A percentile compares a stretch with the other conserved stretches of the same genome.
These are phyloP conservation scores for Phylloscopus whistleri DNA, from an alignment of 2,113 vertebrate genomes.

Conservation along the genomic window DNA sequence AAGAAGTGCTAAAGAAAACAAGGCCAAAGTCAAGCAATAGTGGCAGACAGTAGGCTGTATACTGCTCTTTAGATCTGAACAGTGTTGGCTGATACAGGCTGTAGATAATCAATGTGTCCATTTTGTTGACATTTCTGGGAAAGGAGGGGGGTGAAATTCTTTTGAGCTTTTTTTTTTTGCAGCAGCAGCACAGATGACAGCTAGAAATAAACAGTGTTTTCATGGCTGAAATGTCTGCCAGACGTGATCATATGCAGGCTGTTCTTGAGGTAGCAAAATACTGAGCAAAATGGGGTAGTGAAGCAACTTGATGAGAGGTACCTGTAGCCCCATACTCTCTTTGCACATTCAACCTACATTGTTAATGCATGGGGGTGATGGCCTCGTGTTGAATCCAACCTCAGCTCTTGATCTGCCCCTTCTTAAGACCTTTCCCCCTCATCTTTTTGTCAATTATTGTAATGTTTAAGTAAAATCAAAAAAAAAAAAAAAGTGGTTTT, in stretches of 20 bases:
- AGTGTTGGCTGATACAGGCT: background rate
- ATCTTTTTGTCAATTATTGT: background rate
- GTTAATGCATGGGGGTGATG: background rate
- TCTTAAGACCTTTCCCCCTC: background rate
- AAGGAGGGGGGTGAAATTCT: background rate
- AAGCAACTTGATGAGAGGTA: background rate
- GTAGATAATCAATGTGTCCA: constrained; percentile 29
- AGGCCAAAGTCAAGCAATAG: background rate
- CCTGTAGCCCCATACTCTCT: background rate
- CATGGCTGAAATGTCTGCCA: background rate
- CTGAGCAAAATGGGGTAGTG: background rate
- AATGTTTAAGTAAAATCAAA: constrained; percentile 4
- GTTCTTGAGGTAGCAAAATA: background rate
- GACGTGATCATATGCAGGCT: background rate
- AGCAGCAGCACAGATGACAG: background rate
- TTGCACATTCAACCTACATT: background rate
- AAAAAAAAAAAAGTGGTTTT: background rate
- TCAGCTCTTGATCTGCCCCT: background rate
- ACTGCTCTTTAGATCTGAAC: background rate
- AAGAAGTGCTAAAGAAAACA: background rate
- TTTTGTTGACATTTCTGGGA: constrained; percentile 12
- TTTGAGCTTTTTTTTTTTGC: background rate
- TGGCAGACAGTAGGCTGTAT: background rate
- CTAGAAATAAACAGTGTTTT: constrained; percentile 3
- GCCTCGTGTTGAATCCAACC: background rate